Conservation (phyloP, 1,140 invertebrate genomes). For the Papilio helenus region DNA sequence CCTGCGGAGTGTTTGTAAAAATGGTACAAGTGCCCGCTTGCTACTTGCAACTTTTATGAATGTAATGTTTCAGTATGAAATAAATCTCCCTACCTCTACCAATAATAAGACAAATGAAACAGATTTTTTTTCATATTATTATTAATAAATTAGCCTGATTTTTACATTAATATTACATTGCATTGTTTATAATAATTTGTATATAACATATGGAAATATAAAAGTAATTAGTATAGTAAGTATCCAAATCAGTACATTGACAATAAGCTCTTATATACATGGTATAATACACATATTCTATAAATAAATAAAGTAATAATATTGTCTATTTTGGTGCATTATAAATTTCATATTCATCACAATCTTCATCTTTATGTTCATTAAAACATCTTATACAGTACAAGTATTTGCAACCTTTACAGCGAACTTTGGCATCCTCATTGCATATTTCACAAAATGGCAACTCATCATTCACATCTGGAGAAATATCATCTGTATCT, state of each 20-base stretch:
- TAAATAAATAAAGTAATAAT: neutral
- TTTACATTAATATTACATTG: neutral
- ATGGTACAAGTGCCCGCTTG: no score
- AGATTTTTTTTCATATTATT: neutral
- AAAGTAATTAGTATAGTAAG: slow-evolving; percentile 6
- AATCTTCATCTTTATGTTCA: slow-evolving; percentile 78
- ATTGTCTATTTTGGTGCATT: slow-evolving; percentile 50
- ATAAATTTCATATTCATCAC: slow-evolving; percentile 70
- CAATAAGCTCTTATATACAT: slow-evolving; percentile 7
- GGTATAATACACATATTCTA: neutral
- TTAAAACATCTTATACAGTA: slow-evolving; percentile 88
- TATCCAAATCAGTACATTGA: neutral
- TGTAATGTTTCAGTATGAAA: no score
- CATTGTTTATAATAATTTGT: neutral
- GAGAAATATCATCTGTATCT: slow-evolving; percentile 39
- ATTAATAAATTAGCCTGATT: neutral
- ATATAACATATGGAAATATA: neutral
- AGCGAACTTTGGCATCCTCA: slow-evolving; percentile 87
- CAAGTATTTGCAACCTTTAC: slow-evolving; percentile 88
- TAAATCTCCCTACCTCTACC: neutral
- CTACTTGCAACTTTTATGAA: no score
- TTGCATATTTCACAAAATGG: slow-evolving; percentile 92
- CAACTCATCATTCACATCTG: slow-evolving; percentile 83
- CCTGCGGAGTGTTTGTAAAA: no score
- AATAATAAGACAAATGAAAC: neutral